These are phyloP conservation scores for Alligator sinensis DNA, from an alignment of 2,113 vertebrate species.

Conservation along the genomic window DNA sequence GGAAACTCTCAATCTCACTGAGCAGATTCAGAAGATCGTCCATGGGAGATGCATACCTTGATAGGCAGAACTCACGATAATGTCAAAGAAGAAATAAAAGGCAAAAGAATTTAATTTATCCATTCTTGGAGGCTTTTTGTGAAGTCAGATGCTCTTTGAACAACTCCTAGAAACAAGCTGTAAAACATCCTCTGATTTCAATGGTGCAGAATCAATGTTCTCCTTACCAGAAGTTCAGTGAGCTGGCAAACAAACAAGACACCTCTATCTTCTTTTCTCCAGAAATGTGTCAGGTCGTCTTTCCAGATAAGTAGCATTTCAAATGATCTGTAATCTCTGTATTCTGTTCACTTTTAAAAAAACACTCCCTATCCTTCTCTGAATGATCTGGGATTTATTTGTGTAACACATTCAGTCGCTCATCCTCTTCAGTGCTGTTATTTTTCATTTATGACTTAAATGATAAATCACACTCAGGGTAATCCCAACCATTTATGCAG, in stretches of 20 bases:
- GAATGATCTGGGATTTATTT: neutral
- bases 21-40: neutral
- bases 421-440: neutral
- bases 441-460: neutral
- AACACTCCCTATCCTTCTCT: neutral
- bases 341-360: too few species aligned
- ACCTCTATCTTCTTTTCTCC: neutral
- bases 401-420: neutral
- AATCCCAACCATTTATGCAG: neutral
- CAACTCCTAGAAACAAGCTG: too few species aligned
- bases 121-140: neutral
- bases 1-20: neutral
- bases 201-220: too few species aligned
- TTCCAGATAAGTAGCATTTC: neutral
- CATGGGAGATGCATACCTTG: neutral
- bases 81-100: too few species aligned
- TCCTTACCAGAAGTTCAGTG: neutral
- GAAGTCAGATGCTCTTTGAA: neutral
- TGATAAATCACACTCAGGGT: neutral
- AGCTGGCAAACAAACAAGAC: neutral
- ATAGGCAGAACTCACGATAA: neutral
- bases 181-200: too few species aligned
- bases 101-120: too few species aligned
- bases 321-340: too few species aligned
- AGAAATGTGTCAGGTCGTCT: neutral